Conservation (phyloP, 2,113 vertebrate genomes). For the Sinocyclocheilus grahami region DNA sequence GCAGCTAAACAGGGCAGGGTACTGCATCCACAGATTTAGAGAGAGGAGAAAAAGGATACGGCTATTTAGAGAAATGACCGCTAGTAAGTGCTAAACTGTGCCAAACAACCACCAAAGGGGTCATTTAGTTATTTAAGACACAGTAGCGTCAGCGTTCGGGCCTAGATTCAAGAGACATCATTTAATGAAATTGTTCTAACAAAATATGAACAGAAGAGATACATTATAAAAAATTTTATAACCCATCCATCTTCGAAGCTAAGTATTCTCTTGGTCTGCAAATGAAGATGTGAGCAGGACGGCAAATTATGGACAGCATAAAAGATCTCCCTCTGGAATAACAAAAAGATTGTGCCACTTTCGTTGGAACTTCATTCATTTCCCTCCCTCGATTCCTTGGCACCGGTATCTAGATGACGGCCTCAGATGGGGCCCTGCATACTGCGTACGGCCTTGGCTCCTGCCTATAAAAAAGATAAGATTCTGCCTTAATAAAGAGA, state of each 20-base stretch:
- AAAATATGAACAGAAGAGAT: not conserved
- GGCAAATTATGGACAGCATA: slow-evolving; percentile 34
- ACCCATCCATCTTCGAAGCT: not conserved
- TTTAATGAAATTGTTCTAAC: not conserved
- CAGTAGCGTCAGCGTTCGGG: not conserved
- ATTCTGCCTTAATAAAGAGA: slow-evolving; percentile 56
- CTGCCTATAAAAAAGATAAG: slow-evolving; percentile 64
- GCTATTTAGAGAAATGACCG: slow-evolving; percentile 55
- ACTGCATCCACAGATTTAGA: slow-evolving; percentile 38
- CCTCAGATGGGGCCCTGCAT: slow-evolving; percentile 18
- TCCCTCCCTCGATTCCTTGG: slow-evolving; percentile 31
- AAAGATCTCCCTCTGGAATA: slow-evolving; percentile 38
- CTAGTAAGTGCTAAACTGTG: slow-evolving; percentile 52
- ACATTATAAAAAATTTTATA: not conserved
- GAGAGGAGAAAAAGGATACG: slow-evolving; percentile 50
- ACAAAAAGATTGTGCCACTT: slow-evolving; percentile 40
- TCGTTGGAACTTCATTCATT: slow-evolving; percentile 38
- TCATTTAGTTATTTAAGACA: slow-evolving; percentile 46
- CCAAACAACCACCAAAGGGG: slow-evolving; percentile 50
- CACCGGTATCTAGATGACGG: slow-evolving; percentile 31
- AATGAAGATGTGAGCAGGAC: slow-evolving; percentile 22
- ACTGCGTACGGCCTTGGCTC: slow-evolving; percentile 26
- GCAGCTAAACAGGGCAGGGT: slow-evolving; percentile 26
- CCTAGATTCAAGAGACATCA: slow-evolving; percentile 10
- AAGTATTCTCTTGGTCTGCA: slow-evolving; percentile 15